Percentiles rank a stretch among this genome's conserved stretches.
Evolutionary conservation across 2,797 vertebrate genomes (phyloP).

Genomic region (Anomalospiza imberbis): DNA sequence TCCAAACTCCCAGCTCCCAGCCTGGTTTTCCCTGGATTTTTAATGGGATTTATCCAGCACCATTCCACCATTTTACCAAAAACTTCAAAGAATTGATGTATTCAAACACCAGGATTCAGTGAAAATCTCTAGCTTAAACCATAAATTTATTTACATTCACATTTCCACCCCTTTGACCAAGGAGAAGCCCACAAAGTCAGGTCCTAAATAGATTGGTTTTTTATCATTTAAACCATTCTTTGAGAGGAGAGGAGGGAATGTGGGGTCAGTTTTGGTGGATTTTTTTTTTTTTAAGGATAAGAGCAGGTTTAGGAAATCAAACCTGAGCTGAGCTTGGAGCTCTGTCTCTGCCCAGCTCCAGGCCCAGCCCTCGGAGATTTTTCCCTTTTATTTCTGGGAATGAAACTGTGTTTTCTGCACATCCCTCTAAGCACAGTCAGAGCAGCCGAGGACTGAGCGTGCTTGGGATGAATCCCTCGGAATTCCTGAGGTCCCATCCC

Average conservation of each 20-base stretch:
- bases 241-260: background rate
- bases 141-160: rapidly evolving
- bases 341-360: background rate
- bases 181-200: background rate
- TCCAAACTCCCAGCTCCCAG: too few species aligned
- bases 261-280: rapidly evolving
- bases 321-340: background rate
- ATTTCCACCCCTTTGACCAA: background rate
- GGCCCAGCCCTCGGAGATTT: rapidly evolving
- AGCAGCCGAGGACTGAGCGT: background rate
- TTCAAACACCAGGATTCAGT: background rate
- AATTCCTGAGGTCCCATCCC: background rate
- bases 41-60: background rate
- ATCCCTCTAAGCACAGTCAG: background rate
- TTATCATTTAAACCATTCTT: background rate
- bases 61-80: background rate
- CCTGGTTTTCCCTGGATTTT: background rate
- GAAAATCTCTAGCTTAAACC: background rate
- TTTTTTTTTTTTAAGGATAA: background rate
- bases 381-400: background rate
- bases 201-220: background rate
- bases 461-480: background rate
- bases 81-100: background rate
- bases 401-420: background rate
- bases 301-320: background rate